Base-by-base conservation (phyloP, 2,888 invertebrate species). In the Bombylius discolor region DNA sequence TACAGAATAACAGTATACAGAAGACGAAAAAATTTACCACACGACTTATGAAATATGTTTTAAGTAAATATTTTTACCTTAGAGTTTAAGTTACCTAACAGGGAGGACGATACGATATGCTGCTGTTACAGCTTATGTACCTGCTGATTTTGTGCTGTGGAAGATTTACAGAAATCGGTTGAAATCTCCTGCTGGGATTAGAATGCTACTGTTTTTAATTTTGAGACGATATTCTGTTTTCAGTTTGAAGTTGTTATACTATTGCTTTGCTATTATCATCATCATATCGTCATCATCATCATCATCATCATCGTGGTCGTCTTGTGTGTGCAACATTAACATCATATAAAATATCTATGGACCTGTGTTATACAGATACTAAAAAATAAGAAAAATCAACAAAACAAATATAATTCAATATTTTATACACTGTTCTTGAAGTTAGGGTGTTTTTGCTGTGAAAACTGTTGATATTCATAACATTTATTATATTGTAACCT, bases 401-500 rank as follows among this genome's bases (percentile, higher is more conserved):
- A 11, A 39, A 9, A 39, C 11, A 39, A 39, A 39, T 50, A 7
- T 39, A 23, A 23, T 23, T 23, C 23, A 23, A 23, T 23, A 23
- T 23, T 23, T 23, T 23, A 23, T 23, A 23, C 23, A 23, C 23
- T 13, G 23, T 50, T 5, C 36, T 50, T 50, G n/a, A 36, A 34
- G 33, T 33, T 23, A 23, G 46, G 42, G 7, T 34, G 42, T 53
- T 51, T 56, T 53, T 56, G 46, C 39, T 49, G 44, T 45, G 50
- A 49, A 47, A 48, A 52, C 54, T 51, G 51, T 48, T 57, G 57
- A 57, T 54, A 49, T 57, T 57, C 55, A 55, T 57, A 57, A 51
- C 57, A 57, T 54, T 57, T 57, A 57, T 57, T 55, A 57, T 55
- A 54, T 55, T 57, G 57, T 55, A 57, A 57, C 55, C 57, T 57